Evolutionary conservation across 2,797 vertebrate genomes (phyloP).

Genomic region (Netta rufina): DNA sequence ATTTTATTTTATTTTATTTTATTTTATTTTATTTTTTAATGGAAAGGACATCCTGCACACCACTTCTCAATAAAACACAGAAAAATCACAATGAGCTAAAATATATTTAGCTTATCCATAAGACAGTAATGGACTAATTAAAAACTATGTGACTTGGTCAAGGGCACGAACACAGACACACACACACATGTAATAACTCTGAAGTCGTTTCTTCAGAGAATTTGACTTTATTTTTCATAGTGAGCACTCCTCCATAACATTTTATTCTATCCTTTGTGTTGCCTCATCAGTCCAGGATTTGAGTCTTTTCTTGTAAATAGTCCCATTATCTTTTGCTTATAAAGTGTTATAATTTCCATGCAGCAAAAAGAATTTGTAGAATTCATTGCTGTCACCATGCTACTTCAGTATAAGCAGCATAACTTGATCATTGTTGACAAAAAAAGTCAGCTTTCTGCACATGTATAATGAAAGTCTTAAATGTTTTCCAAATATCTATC

Average conservation of each 20-base stretch:
- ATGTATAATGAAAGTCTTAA: slow-evolving; percentile 14
- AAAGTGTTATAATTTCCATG: not conserved
- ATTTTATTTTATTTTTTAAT: not conserved
- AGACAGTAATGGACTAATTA: not conserved
- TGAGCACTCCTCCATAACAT: not conserved
- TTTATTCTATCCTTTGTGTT: not conserved
- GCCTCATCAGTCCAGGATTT: not conserved
- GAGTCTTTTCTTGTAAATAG: not conserved
- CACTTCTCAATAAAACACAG: not conserved
- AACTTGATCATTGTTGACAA: not conserved
- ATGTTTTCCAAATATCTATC: not conserved
- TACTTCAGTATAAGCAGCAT: not conserved
- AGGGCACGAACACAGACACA: fast-evolving
- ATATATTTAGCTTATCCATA: not conserved
- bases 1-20: not conserved
- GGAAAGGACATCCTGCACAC: not conserved
- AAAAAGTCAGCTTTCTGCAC: not conserved
- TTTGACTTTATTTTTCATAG: not conserved
- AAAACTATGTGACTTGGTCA: not conserved
- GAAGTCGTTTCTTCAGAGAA: not conserved
- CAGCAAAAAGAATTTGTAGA: not conserved
- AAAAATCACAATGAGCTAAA: not conserved
- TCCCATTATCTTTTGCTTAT: not conserved
- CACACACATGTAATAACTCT: too few species aligned
- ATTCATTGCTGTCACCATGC: not conserved